These are phyloP conservation scores for Erithacus rubecula DNA, from an alignment of 2,797 vertebrate species.

Conservation along the genomic window DNA sequence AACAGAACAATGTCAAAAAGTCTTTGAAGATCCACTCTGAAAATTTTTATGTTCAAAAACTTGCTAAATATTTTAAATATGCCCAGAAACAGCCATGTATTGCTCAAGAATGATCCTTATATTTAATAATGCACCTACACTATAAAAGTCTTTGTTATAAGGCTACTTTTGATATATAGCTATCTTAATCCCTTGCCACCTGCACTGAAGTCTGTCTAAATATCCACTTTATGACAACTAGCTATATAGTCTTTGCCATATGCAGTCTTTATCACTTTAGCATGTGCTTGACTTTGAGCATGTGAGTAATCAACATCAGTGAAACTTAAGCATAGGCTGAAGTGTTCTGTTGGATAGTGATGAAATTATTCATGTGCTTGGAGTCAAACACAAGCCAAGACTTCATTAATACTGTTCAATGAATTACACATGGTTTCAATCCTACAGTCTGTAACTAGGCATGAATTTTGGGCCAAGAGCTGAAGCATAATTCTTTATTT, in stretches of 20 bases:
- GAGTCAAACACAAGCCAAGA: slow-evolving; percentile 35
- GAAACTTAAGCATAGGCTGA: slow-evolving; percentile 53
- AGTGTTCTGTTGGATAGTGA: slow-evolving; percentile 38
- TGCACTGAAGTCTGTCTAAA: slow-evolving; percentile 49
- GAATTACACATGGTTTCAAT: neutral
- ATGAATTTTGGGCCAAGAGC: neutral
- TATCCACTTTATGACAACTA: slow-evolving; percentile 46
- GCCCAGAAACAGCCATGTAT: neutral
- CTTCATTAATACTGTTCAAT: neutral
- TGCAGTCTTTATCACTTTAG: slow-evolving; percentile 49
- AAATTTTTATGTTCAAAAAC: slow-evolving; percentile 60
- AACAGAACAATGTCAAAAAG: slow-evolving; percentile 66
- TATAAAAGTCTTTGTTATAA: slow-evolving; percentile 42
- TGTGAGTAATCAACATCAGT: slow-evolving; percentile 52
- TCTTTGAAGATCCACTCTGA: slow-evolving; percentile 61
- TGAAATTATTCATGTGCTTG: slow-evolving; percentile 52
- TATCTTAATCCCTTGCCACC: slow-evolving; percentile 49
- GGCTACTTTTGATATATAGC: slow-evolving; percentile 25
- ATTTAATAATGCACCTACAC: slow-evolving; percentile 61
- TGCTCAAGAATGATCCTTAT: slow-evolving; percentile 29
- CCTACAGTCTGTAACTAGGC: neutral
- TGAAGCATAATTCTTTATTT: neutral
- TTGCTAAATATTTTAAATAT: slow-evolving; percentile 62
- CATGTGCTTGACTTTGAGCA: slow-evolving; percentile 57
- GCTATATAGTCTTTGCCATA: slow-evolving; percentile 38